Evolutionary conservation across 2,888 invertebrate species (phyloP), one percentile per base, ranked within the genome.

Genomic region (Tenthredo notha): DNA sequence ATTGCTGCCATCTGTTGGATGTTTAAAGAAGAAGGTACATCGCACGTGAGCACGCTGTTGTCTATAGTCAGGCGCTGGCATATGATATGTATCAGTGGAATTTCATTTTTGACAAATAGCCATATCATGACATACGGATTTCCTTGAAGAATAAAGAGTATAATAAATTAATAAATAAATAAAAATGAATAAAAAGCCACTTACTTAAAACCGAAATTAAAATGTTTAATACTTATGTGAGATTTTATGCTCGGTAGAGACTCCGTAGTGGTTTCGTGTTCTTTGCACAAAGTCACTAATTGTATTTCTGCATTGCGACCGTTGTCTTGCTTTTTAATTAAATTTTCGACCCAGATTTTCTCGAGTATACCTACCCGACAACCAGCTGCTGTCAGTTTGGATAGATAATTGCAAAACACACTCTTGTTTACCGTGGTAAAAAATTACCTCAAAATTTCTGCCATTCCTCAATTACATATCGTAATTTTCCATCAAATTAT

Each of bases 1-100:
- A 67, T 67, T 43, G 12, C 83, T n/a, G 83, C 83, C 83, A 67
- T 83, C 83, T 83, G 47, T 67, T 21, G 83, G 83, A 83, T 29
- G 9, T 21, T 6, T 15, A 47, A 15, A 25, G 67, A 67, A 65
- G 47, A 18, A 83, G 29, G 15, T 33, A n/a, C 37, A 33, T 67
- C 43, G 15, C 33, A 10, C 80, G 25, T 21, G 83, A 18, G 33
- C 37, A 67, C n/a, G 29, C 65, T 67, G 67, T 83, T 83, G 83
- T 83, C 65, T 70, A 47, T 15, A 47, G 43, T 29, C 70, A 83
- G 83, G 83, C 83, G 83, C 61, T 43, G 61, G 61, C 40, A n/a
- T 33, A 21, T 18, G 37, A 54, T 25, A 50, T 29, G 9, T n/a
- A 50, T 47, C 37, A 43, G 9, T 43, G 12, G 0, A 33, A 67